A percentile compares a stretch with the other conserved stretches of the same genome.
These are phyloP conservation scores for Murina feae DNA, from an alignment of 2,113 vertebrate genomes.

Conservation along the genomic window DNA sequence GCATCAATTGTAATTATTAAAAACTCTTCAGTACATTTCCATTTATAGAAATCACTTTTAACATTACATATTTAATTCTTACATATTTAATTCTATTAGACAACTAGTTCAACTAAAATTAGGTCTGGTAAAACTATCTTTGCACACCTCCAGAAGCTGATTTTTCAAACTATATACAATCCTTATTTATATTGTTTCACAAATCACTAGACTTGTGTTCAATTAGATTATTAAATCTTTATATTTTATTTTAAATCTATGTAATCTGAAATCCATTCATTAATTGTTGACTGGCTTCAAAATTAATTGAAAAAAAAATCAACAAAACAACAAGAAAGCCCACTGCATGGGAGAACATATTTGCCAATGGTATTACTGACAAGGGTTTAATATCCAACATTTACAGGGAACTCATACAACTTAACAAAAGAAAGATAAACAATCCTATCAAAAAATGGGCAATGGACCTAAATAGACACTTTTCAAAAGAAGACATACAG, in stretches of 20 bases:
- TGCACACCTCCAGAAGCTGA: not conserved
- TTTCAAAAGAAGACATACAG: no score
- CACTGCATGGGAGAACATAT: no score
- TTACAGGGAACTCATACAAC: no score
- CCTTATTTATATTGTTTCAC: not conserved
- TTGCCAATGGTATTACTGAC: no score
- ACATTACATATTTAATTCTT: not conserved
- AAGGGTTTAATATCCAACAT: no score
- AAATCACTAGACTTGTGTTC: not conserved
- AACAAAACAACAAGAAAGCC: no score
- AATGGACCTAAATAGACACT: no score
- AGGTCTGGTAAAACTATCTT: not conserved
- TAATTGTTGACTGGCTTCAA: conserved; percentile 2
- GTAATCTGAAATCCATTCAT: not conserved
- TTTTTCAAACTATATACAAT: not conserved
- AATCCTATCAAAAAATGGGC: no score
- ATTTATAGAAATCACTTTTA: not conserved
- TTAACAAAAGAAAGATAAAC: no score
- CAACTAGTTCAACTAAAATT: conserved; percentile 14
- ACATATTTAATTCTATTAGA: not conserved
- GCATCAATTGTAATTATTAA: not conserved
- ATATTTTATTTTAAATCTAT: conserved; percentile 23
- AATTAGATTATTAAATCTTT: not conserved
- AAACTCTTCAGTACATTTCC: not conserved
- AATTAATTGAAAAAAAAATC: no score